Evolutionary conservation across 2,113 vertebrate genomes (phyloP), one percentile per base, ranked within the genome.

Genomic region (Genyomyrus donnyi): DNA sequence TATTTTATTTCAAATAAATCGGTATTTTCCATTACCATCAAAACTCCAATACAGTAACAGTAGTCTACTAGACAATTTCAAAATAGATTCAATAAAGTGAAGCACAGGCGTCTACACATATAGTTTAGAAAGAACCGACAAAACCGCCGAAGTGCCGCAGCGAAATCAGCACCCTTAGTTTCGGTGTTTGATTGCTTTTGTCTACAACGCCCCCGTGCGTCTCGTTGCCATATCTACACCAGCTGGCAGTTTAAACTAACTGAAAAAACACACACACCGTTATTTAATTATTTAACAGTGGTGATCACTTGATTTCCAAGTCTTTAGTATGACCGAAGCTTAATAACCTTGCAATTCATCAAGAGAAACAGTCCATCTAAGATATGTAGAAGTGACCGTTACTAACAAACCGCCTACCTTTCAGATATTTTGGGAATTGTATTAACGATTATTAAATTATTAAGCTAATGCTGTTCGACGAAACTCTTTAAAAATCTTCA

Each of bases 221-320:
- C 21, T n/a, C 35, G 39, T 85, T 89, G 50, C 52, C 53, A 58
- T 46, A 35, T n/a, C 15, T 66, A 89, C 46, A 39, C 10, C 50
- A 42, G 53, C 89, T 53, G 74, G 50, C 39, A 15, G 21, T 89
- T 89, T 53, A 89, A 89, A 89, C 77, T 48, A 52, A 21, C 89
- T 13, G 83, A 3, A 46, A 9, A 46, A 88, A 62, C 39, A 50
- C 53, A 24, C 87, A 27, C 21, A 66, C 3, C 58, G 10, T 56
- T 15, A 35, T 53, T 66, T 66, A 52, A 15, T 87, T 52, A 19
- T 9, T 13, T 27, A 15, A 53, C 19, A 80, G 31, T 80, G 17
- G 17, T 80, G 31, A 19, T 70, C 13, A 39, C 74, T 19, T n/a
- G 1, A 80, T 80, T 80, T 80, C 35, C 74, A 80, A 15, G 74